These are phyloP conservation scores for Misgurnus mizolepis DNA, from an alignment of 2,113 vertebrate genomes.

Conservation along the genomic window DNA sequence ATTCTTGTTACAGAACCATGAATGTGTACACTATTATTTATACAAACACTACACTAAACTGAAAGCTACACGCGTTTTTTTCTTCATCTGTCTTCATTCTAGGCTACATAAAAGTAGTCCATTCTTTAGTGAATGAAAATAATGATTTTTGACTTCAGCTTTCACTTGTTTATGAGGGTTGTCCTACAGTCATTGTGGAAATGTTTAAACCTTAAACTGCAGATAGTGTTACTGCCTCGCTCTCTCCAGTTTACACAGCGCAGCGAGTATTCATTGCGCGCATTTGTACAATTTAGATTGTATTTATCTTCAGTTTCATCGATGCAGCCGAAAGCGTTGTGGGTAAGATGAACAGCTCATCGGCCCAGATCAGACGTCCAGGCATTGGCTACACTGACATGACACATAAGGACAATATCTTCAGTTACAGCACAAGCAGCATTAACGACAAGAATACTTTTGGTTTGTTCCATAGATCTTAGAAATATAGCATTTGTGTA, in stretches of 20 bases:
- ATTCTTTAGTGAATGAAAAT: too few species aligned
- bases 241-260: not conserved
- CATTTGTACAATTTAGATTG: not conserved
- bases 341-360: not conserved
- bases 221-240: not conserved
- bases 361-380: too few species aligned
- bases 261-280: not conserved
- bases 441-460: not conserved
- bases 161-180: constrained; percentile 48
- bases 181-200: not conserved
- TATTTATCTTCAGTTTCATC: not conserved
- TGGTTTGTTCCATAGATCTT: too few species aligned
- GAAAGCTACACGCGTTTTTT: not conserved
- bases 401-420: too few species aligned
- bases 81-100: not conserved
- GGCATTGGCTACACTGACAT: not conserved
- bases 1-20: constrained; percentile 1
- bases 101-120: constrained; percentile 22
- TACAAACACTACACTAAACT: not conserved
- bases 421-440: too few species aligned
- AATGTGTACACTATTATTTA: not conserved
- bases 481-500: not conserved
- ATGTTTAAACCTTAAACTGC: not conserved
- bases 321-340: not conserved
- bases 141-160: too few species aligned